Evolutionary conservation across 2,888 invertebrate species (phyloP).

Genomic region (Ischnura elegans): DNA sequence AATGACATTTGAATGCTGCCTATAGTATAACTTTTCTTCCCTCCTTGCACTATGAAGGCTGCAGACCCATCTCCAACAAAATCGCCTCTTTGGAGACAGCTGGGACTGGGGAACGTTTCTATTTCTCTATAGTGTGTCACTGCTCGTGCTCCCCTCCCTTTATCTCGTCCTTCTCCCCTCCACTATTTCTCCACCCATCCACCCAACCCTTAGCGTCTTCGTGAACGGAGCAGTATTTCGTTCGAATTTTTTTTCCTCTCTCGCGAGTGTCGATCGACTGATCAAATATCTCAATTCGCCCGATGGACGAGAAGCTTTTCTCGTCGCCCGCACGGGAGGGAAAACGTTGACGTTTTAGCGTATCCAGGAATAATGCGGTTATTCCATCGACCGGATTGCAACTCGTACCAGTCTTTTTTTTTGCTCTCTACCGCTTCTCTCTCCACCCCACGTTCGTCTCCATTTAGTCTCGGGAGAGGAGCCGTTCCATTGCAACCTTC

Average conservation of each 20-base stretch:
- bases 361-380: background rate
- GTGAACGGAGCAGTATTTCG: background rate
- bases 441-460: background rate
- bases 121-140: background rate
- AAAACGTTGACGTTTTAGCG: background rate
- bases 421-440: background rate
- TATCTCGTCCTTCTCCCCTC: background rate
- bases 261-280: conserved; percentile 1
- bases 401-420: too few relatives aligned
- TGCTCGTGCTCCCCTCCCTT: background rate
- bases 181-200: background rate
- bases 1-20: too few relatives aligned
- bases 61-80: background rate
- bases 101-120: background rate
- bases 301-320: background rate
- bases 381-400: background rate
- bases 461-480: background rate
- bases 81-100: background rate
- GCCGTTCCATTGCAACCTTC: background rate
- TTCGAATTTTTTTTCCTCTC: too few relatives aligned
- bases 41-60: background rate
- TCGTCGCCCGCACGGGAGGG: background rate
- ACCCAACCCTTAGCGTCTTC: background rate
- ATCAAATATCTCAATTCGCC: conserved; percentile 6
- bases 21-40: background rate